Evolutionary conservation across 1,140 invertebrate genomes (phyloP).

Genomic region (Hylyphantes graminicola): DNA sequence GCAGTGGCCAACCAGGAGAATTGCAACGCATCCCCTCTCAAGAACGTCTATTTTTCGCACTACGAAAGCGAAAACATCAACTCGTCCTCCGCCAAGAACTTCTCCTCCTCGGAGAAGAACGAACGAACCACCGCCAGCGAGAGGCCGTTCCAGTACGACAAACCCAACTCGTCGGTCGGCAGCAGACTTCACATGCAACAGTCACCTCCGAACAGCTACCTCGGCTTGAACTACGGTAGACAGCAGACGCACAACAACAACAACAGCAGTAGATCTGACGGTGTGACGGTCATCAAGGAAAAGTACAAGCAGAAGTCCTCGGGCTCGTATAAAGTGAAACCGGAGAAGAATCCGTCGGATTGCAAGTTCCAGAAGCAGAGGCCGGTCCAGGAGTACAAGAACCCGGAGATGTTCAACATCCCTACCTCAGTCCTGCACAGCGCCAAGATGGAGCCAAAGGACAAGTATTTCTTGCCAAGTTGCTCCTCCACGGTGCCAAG

Average conservation of each 20-base stretch:
- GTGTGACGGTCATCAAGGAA: constrained; percentile 16
- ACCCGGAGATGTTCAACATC: constrained; percentile 43
- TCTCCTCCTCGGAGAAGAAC: constrained; percentile 5
- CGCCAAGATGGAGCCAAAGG: constrained; percentile 52
- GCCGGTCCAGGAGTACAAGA: constrained; percentile 24
- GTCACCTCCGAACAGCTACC: constrained; percentile 3
- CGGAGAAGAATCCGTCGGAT: constrained; percentile 33
- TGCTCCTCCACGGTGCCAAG: constrained; percentile 47
- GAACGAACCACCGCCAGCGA: constrained; percentile 1
- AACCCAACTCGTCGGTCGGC: neutral
- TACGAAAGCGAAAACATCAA: constrained; percentile 53
- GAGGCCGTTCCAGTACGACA: constrained; percentile 10
- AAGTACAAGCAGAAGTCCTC: constrained; percentile 33
- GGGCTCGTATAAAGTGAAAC: constrained; percentile 26
- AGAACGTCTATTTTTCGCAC: constrained; percentile 58
- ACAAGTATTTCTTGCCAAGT: constrained; percentile 51
- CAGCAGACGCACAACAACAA: constrained; percentile 3
- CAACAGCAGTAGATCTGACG: neutral
- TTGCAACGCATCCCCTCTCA: constrained; percentile 54
- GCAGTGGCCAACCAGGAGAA: constrained; percentile 39
- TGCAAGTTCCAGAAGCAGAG: constrained; percentile 50
- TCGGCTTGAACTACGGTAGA: neutral
- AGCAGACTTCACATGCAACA: constrained; percentile 13
- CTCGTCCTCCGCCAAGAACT: constrained; percentile 12
- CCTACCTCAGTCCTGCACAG: constrained; percentile 48